Evolutionary conservation across 2,888 invertebrate species (phyloP), one percentile per base, ranked within the genome.

Genomic region (Meta bourneti): DNA sequence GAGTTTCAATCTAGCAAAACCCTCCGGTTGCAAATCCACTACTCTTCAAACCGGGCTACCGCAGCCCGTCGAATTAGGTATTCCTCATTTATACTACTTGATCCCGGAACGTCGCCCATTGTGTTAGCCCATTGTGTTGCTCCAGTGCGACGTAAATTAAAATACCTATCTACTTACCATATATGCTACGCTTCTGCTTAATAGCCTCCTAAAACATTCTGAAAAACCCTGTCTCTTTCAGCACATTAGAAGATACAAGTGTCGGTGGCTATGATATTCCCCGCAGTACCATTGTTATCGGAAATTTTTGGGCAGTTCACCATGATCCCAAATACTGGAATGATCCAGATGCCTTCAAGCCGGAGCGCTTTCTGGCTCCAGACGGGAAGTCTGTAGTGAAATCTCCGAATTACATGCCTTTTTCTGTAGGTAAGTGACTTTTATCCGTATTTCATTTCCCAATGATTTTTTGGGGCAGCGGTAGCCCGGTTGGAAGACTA

Each of bases 391-490:
- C 80, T 34, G 34, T 93, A 6, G 34, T 90, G n/a, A 92, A 92
- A 79, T 70, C 85, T 6, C 89, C 90, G 13, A 75, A 93, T 52
- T 91, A 93, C 19, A 93, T 94, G 69, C 93, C 94, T 7, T 94
- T 94, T 86, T 93, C 91, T 19, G 61, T 93, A 11, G 94, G 94
- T 83, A 83, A 88, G 91, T 74, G 13, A 61, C 16, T 13, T 16
- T 1, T 16, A 77, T 1, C 5, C 20, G 1, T 9, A 61, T 61
- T 5, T 9, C 61, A 61, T 61, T 16, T 16, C 61, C 61, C 9
- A 61, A 61, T 6, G 61, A 5, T n/a, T n/a, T n/a, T n/a, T n/a
- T n/a, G n/a, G n/a, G n/a, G n/a, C n/a, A n/a, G n/a, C n/a, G n/a
- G n/a, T n/a, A n/a, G n/a, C n/a, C n/a, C n/a, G n/a, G n/a, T n/a